Percentiles rank a stretch among this genome's conserved stretches.
phyloP scores from a whole-genome alignment of 2,888 invertebrate species.

The Lymantria monacha region DNA sequence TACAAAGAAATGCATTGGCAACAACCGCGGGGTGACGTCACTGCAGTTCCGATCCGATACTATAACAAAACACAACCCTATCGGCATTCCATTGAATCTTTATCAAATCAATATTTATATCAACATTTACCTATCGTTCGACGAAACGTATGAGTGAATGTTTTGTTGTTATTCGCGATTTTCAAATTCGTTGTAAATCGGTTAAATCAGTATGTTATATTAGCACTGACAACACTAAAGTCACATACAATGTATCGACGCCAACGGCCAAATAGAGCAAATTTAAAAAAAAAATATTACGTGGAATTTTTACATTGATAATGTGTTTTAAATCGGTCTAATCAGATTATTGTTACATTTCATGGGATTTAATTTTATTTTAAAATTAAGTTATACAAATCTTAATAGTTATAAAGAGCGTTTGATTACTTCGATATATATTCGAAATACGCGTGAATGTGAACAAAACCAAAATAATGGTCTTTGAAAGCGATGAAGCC shows the following conservation, averaged over 20 bases:
- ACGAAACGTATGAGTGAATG: conserved; percentile 20
- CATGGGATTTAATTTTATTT: neutral
- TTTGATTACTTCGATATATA: neutral
- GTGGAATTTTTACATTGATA: neutral
- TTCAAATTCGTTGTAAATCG: conserved; percentile 27
- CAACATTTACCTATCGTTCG: conserved; percentile 27
- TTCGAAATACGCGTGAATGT: no score
- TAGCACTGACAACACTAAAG: conserved; percentile 16
- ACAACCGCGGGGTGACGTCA: neutral
- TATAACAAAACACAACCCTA: conserved; percentile 8
- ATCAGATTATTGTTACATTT: conserved; percentile 3
- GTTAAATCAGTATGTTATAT: conserved; percentile 20
- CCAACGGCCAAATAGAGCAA: conserved; percentile 2
- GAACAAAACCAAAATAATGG: no score
- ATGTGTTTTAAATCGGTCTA: neutral
- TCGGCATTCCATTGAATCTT: conserved; percentile 22
- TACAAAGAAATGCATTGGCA: conserved; percentile 4
- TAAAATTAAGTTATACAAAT: conserved; percentile 1
- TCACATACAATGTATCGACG: conserved; percentile 6
- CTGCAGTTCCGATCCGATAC: neutral
- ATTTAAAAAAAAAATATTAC: neutral
- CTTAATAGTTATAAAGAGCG: neutral
- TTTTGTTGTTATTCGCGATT: conserved; percentile 24
- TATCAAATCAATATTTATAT: conserved; percentile 33
- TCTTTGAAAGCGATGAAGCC: no score